Evolutionary conservation across 2,113 vertebrate species (phyloP), one percentile per base, ranked within the genome.

Genomic region (Carettochelys insculpta): DNA sequence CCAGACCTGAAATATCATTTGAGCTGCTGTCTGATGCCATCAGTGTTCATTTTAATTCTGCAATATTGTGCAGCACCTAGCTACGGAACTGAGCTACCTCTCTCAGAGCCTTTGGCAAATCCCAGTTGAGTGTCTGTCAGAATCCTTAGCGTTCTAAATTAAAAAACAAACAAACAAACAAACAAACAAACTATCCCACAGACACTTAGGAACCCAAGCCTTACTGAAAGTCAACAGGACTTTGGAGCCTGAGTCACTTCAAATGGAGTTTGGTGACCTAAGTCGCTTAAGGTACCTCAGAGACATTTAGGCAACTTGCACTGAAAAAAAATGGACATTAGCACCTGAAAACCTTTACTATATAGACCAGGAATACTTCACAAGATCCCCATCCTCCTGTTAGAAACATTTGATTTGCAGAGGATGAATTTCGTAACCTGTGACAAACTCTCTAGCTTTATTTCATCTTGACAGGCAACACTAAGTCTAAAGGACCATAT

Each of bases 401-500:
- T 53, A 77, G 53, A 75, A 61, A 75, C 93, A 47, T 22, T 82
- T 88, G 48, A 50, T 14, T 50, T 12, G 48, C 48, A 12, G 48
- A 50, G 48, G 68, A 90, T 24, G 65, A 79, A 94, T 94, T 93
- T 92, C 77, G 84, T 88, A 83, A 92, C 86, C 84, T 82, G 82
- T 47, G 89, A 51, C 76, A 83, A 93, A 80, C 87, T 88, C 78
- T 93, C 90, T 87, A 80, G 85, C 82, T 2, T 24, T 92, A 85
- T 95, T 93, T 95, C 94, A 88, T 91, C 58, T 80, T 92, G 90
- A 92, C 91, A 92, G 80, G 47, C 34, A 61, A 45, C 73, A 83
- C 78, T 75, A 86, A 87, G 51, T 38, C 90, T 89, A 85, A 83
- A 84, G 88, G 80, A 45, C 86, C 50, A 41, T 95, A 95, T 95